These are phyloP conservation scores for Caenorhabditis inopinata DNA, from an alignment of 1,140 invertebrate species.

Conservation along the genomic window DNA sequence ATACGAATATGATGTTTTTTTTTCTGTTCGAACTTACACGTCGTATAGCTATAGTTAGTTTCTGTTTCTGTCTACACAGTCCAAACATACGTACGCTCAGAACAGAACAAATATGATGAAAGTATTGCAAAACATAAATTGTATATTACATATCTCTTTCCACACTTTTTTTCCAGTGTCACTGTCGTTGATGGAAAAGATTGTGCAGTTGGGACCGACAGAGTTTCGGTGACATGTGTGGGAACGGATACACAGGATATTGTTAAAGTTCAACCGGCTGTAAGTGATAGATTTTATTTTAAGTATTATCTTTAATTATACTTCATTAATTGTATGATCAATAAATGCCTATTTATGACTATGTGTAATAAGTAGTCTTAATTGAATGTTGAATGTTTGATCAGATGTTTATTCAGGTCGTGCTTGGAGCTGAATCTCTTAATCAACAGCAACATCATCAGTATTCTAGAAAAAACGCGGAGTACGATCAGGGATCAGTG, in stretches of 20 bases:
- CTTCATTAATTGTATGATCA: no score
- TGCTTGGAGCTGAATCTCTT: background rate
- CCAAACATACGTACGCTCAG: conserved; percentile 1
- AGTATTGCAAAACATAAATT: conserved; percentile 3
- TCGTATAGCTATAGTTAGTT: conserved; percentile 27
- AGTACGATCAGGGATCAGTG: conserved; percentile 13
- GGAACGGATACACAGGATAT: conserved; percentile 21
- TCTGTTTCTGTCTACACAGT: background rate
- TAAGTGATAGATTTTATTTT: no score
- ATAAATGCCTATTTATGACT: no score
- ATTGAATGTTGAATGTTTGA: no score
- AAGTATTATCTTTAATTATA: no score
- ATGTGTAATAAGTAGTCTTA: no score
- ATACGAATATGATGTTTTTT: background rate
- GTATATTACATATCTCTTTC: background rate
- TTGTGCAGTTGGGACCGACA: conserved; percentile 5
- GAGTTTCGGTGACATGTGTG: background rate
- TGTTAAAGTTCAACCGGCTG: conserved; percentile 1
- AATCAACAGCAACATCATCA: background rate
- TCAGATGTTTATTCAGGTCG: no score
- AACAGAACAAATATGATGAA: conserved; percentile 28
- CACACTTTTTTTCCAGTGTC: background rate
- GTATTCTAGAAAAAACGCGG: background rate
- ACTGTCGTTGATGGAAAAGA: conserved; percentile 19
- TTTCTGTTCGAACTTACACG: background rate